Evolutionary conservation across 30 jellyfish, hydroid and myxozoan genomes (phyloP), one percentile per base, ranked within the genome.

Genomic region (Aurelia coerulea): DNA sequence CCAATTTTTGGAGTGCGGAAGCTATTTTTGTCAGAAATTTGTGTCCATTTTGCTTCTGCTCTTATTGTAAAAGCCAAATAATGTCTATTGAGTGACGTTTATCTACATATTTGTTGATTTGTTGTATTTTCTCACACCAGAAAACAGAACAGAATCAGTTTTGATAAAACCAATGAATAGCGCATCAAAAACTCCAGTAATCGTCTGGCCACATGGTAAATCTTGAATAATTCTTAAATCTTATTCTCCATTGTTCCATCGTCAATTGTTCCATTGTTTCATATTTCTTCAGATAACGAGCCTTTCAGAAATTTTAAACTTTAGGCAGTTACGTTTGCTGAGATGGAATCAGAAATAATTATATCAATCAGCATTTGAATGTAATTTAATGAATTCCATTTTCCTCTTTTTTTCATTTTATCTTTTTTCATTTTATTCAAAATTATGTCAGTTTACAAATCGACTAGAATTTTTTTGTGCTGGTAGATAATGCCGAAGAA

Each of bases 161-260:
- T 19, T 59, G 31, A 59, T 59, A 14, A 59, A 12, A 59, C 32
- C 68, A 59, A 59, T 14, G 68, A 19, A 59, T 59, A 8, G 9
- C 50, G 0, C 68, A 59, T 59, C 68, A 15, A 67, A 67, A 37
- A 67, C 33, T 10, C 96, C 96, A 19, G 53, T 88, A 31, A 60
- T 88, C 71, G 96, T 80, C 7, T 79, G 80, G 51, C 88, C 88
- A 4, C 68, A 59, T 59, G 68, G 68, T 59, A 59, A 59, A 59
- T 59, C 32, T 59, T 59, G 4, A 59, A 14, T 59, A 14, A 3
- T 14, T 59, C 19, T 59, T 59, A 0, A 59, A 59, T 14, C 7
- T 59, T 19, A 14, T 16, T 59, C 32, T 59, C 68, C 29, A 59
- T 16, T 59, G n/a, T n/a, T n/a, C n/a, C n/a, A n/a, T n/a, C n/a